phyloP scores from a whole-genome alignment of 2,797 vertebrate genomes.

The Podarcis lilfordi region DNA sequence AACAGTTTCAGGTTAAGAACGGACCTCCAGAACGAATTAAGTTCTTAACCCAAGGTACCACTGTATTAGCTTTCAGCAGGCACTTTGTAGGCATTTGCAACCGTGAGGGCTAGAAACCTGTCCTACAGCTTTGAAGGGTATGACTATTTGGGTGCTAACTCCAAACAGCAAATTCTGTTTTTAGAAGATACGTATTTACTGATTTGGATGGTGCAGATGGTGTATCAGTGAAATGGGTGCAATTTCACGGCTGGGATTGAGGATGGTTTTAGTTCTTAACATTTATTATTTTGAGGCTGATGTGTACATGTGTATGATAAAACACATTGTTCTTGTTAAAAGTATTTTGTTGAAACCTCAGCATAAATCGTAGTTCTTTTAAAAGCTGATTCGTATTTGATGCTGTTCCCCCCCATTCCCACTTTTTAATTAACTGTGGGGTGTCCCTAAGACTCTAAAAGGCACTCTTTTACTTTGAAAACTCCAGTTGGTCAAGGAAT shows the following conservation, averaged over 20 bases:
- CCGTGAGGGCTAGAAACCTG: not conserved
- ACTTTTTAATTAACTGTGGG: constrained; percentile 51
- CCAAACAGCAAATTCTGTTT: not conserved
- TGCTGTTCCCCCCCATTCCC: constrained; percentile 14
- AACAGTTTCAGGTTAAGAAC: too few relatives aligned
- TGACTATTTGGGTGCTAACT: not conserved
- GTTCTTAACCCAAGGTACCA: too few relatives aligned
- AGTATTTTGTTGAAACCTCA: constrained; percentile 29
- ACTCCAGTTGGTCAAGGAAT: constrained; percentile 50
- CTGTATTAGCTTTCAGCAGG: not conserved
- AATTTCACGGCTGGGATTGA: not conserved
- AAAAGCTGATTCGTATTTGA: constrained; percentile 37
- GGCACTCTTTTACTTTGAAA: constrained; percentile 30
- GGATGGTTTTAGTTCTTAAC: not conserved
- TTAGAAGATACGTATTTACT: not conserved
- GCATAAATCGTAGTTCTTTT: constrained; percentile 50
- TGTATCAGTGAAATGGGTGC: not conserved
- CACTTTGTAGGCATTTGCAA: not conserved
- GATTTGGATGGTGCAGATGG: not conserved
- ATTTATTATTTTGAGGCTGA: constrained; percentile 25
- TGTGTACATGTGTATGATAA: not conserved
- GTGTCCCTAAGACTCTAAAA: not conserved
- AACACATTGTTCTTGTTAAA: not conserved
- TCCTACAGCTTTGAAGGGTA: not conserved
- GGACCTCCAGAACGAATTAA: too few relatives aligned